phyloP scores from a whole-genome alignment of 2,888 invertebrate genomes.

The Tromatobia lineatoria region DNA sequence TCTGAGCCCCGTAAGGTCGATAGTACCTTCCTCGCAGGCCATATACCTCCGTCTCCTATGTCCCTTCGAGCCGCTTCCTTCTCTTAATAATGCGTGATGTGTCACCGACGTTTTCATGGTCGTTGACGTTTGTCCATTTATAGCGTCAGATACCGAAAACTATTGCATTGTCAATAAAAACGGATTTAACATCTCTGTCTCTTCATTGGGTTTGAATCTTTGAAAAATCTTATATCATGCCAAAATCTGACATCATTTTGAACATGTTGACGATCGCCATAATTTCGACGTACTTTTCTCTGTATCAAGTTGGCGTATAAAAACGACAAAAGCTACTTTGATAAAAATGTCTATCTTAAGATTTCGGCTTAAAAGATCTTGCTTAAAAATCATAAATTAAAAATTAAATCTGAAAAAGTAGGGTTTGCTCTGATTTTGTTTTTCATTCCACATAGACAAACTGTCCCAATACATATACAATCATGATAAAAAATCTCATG shows the following conservation, averaged over 20 bases:
- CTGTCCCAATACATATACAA: no score
- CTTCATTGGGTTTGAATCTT: constrained; percentile 67
- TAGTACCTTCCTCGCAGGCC: constrained; percentile 36
- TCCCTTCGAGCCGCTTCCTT: constrained; percentile 26
- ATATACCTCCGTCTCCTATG: constrained; percentile 25
- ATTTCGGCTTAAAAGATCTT: no score
- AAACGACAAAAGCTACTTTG: no score
- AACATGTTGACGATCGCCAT: constrained; percentile 73
- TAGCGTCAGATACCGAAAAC: constrained; percentile 70
- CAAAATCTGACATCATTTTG: constrained; percentile 64
- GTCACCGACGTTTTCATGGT: constrained; percentile 28
- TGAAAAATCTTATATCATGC: constrained; percentile 48
- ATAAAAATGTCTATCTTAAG: no score
- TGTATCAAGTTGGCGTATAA: not conserved
- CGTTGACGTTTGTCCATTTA: constrained; percentile 14
- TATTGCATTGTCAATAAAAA: constrained; percentile 66
- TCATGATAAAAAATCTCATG: no score
- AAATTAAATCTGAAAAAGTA: no score
- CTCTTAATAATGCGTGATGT: constrained; percentile 40
- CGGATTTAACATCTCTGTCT: constrained; percentile 9
- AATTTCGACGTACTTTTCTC: constrained; percentile 74
- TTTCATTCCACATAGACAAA: no score
- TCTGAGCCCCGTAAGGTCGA: constrained; percentile 46
- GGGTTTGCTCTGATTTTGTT: no score
- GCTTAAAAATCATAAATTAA: no score